A percentile compares a stretch with the other conserved stretches of the same genome.
Evolutionary conservation across 2,113 vertebrate genomes (phyloP).

Genomic region (Peromyscus leucopus): DNA sequence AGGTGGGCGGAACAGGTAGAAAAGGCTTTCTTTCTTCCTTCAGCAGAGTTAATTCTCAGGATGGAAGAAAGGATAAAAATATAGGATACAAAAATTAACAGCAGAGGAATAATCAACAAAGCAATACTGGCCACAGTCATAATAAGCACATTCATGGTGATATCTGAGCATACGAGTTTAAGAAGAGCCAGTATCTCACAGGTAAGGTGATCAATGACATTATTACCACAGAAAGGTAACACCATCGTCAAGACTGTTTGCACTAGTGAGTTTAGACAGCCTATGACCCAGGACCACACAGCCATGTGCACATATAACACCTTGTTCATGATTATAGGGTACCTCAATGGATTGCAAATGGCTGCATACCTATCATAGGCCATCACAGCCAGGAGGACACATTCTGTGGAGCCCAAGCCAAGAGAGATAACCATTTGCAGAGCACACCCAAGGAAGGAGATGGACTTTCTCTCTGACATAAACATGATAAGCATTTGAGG

Average conservation of each 20-base stretch:
- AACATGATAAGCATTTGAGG: slow-evolving; percentile 57
- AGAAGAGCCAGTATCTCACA: slow-evolving; percentile 75
- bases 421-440: slow-evolving; percentile 74
- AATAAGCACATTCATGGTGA: slow-evolving; percentile 61
- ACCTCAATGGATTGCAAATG: slow-evolving; percentile 73
- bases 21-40: slow-evolving; percentile 68
- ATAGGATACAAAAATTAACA: slow-evolving; percentile 74
- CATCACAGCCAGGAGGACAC: slow-evolving; percentile 71
- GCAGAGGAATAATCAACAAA: slow-evolving; percentile 51
- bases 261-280: slow-evolving; percentile 29
- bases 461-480: slow-evolving; percentile 55
- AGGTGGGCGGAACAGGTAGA: slow-evolving; percentile 74
- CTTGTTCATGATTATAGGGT: slow-evolving; percentile 67
- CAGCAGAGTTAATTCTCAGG: slow-evolving; percentile 66
- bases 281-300: slow-evolving; percentile 60
- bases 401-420: slow-evolving; percentile 67
- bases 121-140: slow-evolving; percentile 54
- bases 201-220: slow-evolving; percentile 67
- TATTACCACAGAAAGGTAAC: slow-evolving; percentile 73
- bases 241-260: slow-evolving; percentile 63
- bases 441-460: slow-evolving; percentile 65
- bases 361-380: slow-evolving; percentile 72
- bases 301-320: slow-evolving; percentile 62
- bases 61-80: slow-evolving; percentile 68
- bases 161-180: slow-evolving; percentile 66